Evolutionary conservation across 2,113 vertebrate species (phyloP).

Genomic region (Dipodomys spectabilis): DNA sequence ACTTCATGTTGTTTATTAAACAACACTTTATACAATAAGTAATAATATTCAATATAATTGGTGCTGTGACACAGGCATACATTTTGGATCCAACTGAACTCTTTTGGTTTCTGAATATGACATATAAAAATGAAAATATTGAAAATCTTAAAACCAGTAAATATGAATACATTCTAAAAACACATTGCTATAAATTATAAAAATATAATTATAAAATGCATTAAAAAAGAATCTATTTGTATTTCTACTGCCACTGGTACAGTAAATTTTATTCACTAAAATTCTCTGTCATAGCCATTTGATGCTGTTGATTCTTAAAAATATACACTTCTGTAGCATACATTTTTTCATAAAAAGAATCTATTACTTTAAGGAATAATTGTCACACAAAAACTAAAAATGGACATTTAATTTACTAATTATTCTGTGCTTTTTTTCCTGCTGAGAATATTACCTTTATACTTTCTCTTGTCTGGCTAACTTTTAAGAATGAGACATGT

Average conservation of each 20-base stretch:
- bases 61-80: not conserved
- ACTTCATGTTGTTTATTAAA: constrained; percentile 36
- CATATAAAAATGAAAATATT: not conserved
- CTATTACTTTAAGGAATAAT: constrained; percentile 33
- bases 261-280: constrained; percentile 30
- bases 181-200: constrained; percentile 12
- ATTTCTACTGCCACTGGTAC: constrained; percentile 36
- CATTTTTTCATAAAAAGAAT: constrained; percentile 41
- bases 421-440: constrained; percentile 40
- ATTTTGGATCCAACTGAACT: constrained; percentile 36
- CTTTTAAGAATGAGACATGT: constrained; percentile 52
- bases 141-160: constrained; percentile 24
- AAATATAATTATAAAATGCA: constrained; percentile 48
- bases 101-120: constrained; percentile 44
- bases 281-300: constrained; percentile 35
- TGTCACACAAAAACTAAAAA: constrained; percentile 47
- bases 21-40: not conserved
- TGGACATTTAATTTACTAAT: constrained; percentile 66
- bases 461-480: constrained; percentile 46
- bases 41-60: not conserved
- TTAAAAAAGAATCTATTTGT: constrained; percentile 15
- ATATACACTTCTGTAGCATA: constrained; percentile 5
- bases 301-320: not conserved
- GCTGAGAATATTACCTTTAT: constrained; percentile 48
- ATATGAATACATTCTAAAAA: constrained; percentile 10